Percentiles rank a stretch among this genome's conserved stretches.
phyloP scores from a whole-genome alignment of 2,113 vertebrate genomes.

The Etia nguti region DNA sequence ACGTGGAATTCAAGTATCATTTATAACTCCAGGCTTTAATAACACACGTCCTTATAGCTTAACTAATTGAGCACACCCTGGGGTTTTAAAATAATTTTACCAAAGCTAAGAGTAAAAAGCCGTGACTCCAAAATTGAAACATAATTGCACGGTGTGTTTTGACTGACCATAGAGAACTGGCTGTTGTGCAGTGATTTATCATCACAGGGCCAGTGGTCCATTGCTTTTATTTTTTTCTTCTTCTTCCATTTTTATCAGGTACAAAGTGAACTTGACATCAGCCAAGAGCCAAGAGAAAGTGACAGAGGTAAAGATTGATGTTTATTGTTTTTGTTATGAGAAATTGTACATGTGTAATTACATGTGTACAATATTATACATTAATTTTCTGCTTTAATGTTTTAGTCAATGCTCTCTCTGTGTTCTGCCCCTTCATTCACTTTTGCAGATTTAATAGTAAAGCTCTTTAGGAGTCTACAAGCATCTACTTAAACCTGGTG shows the following conservation, averaged over 20 bases:
- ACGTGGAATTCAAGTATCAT: background rate
- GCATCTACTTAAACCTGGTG: background rate
- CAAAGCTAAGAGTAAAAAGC: background rate
- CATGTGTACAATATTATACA: background rate
- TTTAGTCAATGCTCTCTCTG: background rate
- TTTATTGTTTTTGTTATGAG: background rate
- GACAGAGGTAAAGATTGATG: conserved; percentile 73
- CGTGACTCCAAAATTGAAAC: background rate
- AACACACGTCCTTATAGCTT: background rate
- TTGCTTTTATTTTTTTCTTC: conserved; percentile 1
- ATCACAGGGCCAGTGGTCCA: background rate
- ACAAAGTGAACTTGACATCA: conserved; percentile 81
- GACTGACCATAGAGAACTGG: background rate
- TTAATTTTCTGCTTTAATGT: background rate
- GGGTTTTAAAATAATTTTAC: background rate
- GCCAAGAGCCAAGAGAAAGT: conserved; percentile 79
- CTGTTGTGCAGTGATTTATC: background rate
- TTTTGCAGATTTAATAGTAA: background rate
- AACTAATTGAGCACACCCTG: conserved; percentile 9
- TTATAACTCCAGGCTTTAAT: conserved; percentile 2
- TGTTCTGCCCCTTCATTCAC: background rate
- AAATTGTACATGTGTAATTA: background rate
- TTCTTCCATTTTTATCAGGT: conserved; percentile 61
- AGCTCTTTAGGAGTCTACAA: background rate
- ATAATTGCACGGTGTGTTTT: background rate